A percentile compares a stretch with the other conserved stretches of the same genome.
Evolutionary conservation across 1,140 invertebrate species (phyloP).

Genomic region (Zaprionus davidi): DNA sequence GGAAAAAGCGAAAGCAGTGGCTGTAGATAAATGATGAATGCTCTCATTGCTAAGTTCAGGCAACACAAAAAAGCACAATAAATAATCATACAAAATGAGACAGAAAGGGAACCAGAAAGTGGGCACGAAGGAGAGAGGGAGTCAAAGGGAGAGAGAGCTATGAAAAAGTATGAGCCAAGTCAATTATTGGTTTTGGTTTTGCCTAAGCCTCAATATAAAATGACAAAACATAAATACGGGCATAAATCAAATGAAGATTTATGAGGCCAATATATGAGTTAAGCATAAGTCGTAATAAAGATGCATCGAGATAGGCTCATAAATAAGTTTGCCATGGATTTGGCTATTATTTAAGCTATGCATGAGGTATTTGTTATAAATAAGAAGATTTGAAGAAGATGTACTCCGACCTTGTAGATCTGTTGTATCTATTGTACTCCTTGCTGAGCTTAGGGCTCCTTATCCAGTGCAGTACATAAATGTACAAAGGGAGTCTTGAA

Average conservation of each 20-base stretch:
- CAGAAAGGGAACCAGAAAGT: not conserved
- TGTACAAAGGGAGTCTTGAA: too few relatives aligned
- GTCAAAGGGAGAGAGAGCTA: not conserved
- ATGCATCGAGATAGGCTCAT: not conserved
- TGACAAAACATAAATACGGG: constrained; percentile 31
- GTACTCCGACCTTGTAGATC: too few relatives aligned
- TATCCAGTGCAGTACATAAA: too few relatives aligned
- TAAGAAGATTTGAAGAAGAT: not conserved
- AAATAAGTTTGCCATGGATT: not conserved
- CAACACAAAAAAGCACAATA: constrained; percentile 21
- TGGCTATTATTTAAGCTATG: not conserved
- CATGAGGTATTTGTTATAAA: not conserved
- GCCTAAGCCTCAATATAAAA: constrained; percentile 25
- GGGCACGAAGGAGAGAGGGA: not conserved
- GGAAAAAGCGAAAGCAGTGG: constrained; percentile 18
- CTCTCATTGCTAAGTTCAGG: constrained; percentile 20
- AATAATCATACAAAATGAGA: constrained; percentile 38
- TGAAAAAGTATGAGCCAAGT: constrained; percentile 24
- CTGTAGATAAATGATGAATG: constrained; percentile 44
- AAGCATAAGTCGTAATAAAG: constrained; percentile 4
- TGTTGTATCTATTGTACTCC: too few relatives aligned
- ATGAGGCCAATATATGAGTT: constrained; percentile 5
- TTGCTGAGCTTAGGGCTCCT: too few relatives aligned
- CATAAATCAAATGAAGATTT: constrained; percentile 40
- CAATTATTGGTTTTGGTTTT: constrained; percentile 36